phyloP scores from a whole-genome alignment of 2,113 vertebrate species.

The Paradisaea rubra region DNA sequence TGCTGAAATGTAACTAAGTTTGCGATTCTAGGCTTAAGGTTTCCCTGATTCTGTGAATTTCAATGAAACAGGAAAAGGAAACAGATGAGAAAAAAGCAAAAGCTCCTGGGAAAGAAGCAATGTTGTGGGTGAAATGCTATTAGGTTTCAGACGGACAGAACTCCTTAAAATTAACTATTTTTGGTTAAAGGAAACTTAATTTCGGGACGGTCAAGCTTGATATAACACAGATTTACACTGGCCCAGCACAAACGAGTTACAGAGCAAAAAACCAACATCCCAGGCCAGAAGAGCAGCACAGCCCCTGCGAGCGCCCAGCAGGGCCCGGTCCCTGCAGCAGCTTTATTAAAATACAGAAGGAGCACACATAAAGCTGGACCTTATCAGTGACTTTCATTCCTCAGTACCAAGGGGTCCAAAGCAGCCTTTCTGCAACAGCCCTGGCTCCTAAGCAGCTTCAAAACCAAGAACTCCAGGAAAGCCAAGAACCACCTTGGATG shows the following conservation, averaged over 20 bases:
- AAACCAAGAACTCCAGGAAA: not conserved
- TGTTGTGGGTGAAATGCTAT: fast-evolving
- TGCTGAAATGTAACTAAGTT: not conserved
- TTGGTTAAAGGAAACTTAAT: not conserved
- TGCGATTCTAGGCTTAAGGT: fast-evolving
- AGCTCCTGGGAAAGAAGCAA: not conserved
- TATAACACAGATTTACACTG: fast-evolving
- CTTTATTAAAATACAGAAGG: fast-evolving
- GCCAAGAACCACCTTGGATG: not conserved
- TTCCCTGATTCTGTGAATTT: not conserved
- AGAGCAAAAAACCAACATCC: fast-evolving
- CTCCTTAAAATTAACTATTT: not conserved
- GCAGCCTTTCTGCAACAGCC: fast-evolving
- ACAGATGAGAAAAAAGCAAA: not conserved
- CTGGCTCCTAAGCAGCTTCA: not conserved
- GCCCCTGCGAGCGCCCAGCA: not conserved
- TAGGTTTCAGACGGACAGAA: not conserved
- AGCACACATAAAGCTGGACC: fast-evolving
- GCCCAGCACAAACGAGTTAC: not conserved
- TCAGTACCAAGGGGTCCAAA: not conserved
- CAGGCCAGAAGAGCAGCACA: not conserved
- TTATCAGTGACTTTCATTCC: fast-evolving
- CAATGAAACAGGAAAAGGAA: not conserved
- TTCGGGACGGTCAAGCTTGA: not conserved
- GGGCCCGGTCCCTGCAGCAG: not conserved